Evolutionary conservation across 2,888 invertebrate genomes (phyloP), one percentile per base, ranked within the genome.

Genomic region (Ochropleura plecta): DNA sequence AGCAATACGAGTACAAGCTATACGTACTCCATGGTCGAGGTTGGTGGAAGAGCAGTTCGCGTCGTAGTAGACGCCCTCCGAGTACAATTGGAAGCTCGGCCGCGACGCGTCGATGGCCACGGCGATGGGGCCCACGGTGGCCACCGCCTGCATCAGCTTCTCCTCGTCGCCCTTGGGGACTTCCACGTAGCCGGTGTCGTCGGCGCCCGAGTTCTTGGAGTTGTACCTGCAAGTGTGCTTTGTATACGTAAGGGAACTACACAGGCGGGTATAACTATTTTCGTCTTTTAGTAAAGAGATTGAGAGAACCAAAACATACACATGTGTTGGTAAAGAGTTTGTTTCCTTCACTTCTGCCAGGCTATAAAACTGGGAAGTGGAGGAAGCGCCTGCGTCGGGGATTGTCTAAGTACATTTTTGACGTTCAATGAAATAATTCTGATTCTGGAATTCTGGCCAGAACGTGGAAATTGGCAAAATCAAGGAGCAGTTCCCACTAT

Each of bases 21-120:
- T 67, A 81, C 95, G 92, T 73, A 96, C 98, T 82, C 98, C 99
- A 90, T 99, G 99, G 95, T 99, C 99, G 59, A 99, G 96, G 81
- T 97, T 94, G 60, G 96, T 91, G 0, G 97, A 90, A 87, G 98
- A 97, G 95, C 99, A 99, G 67, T 97, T 94, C 62, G 97, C 97
- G 86, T 99, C 99, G 91, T 97, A 97, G 95, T 99, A 99, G 76
- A 99, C 97, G 53, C 98, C 98, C 86, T 97, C 95, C 5, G 97
- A 97, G 95, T 99, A 99, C 92, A 98, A 98, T 95, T 99, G 98
- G 97, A 99, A 99, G 83, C 97, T 97, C 91, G 97, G 97, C 86
- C 97, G 98, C 63, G 98, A 98, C 80, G 99, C 99, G 96, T 99
- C 99, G 91, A 99, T 99, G 89, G 98, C 99, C 68, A 99, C 98